These are phyloP conservation scores for Dastarcus helophoroides DNA, from an alignment of 2,888 invertebrate species.

Conservation along the genomic window DNA sequence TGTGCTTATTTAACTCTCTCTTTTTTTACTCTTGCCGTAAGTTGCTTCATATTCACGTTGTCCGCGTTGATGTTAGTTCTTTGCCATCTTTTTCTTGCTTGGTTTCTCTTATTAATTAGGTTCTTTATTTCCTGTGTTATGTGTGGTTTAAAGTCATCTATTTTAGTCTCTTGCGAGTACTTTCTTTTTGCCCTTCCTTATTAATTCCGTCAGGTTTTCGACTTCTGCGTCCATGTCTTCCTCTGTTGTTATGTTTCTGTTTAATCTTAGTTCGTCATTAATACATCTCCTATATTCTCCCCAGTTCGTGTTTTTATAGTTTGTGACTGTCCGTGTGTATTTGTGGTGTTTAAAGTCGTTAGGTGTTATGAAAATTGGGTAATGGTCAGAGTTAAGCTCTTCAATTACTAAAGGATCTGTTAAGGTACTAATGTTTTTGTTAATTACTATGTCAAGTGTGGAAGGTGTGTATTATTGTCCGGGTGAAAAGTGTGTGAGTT, in stretches of 20 bases:
- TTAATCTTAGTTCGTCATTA: constrained; percentile 8
- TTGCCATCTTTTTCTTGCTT: constrained; percentile 3
- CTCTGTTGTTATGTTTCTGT: constrained; percentile 3
- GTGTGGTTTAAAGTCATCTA: background rate
- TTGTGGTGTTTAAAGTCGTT: background rate
- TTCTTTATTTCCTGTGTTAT: constrained; percentile 3
- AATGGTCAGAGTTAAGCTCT: constrained; percentile 9
- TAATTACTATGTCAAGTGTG: constrained; percentile 7
- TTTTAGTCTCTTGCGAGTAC: background rate
- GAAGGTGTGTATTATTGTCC: constrained; percentile 7
- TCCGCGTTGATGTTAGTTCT: constrained; percentile 4
- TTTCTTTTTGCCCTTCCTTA: constrained; percentile 4
- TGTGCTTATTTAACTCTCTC: constrained; percentile 6
- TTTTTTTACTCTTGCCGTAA: constrained; percentile 2
- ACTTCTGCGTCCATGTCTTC: constrained; percentile 10
- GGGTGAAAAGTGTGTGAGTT: no score
- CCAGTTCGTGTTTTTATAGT: constrained; percentile 11
- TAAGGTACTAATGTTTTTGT: constrained; percentile 3
- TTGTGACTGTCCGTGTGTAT: constrained; percentile 1
- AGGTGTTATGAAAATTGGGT: constrained; percentile 4
- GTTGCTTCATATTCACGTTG: background rate
- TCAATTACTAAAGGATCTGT: background rate
- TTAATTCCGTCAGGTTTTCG: constrained; percentile 5
- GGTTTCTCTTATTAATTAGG: constrained; percentile 9
- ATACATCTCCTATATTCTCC: constrained; percentile 6